These are phyloP conservation scores for Galago senegalensis DNA, from an alignment of 2,797 vertebrate species.

Conservation along the genomic window DNA sequence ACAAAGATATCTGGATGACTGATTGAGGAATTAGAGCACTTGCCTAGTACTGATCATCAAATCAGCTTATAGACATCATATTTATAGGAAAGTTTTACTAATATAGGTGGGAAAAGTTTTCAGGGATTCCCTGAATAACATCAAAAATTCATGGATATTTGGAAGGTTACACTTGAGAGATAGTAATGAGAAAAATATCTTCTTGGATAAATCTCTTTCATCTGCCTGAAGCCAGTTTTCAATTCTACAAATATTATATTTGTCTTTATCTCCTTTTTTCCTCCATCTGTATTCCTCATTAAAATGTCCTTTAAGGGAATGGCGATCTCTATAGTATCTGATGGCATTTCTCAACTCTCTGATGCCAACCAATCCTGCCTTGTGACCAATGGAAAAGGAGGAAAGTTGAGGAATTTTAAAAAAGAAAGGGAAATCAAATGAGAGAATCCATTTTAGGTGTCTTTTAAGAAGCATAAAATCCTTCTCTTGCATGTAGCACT, in stretches of 20 bases:
- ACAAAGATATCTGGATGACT: not conserved
- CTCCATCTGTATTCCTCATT: not conserved
- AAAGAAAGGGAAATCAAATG: not conserved
- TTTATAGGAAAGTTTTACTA: not conserved
- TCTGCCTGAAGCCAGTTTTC: not conserved
- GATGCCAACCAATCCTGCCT: not conserved
- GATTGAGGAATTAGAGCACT: not conserved
- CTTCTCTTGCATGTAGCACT: not conserved
- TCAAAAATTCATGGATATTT: not conserved
- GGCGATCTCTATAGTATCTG: not conserved
- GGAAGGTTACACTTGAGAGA: not conserved
- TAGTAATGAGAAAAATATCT: not conserved
- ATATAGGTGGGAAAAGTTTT: not conserved
- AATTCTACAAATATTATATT: not conserved
- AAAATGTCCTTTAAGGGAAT: not conserved
- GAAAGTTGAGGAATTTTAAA: not conserved
- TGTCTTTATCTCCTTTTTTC: not conserved
- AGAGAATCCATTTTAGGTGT: not conserved
- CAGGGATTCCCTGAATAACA: not conserved
- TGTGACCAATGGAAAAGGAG: not conserved
- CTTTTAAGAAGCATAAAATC: not conserved
- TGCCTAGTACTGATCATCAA: not conserved
- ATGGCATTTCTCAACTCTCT: not conserved
- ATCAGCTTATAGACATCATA: not conserved
- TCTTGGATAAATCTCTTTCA: not conserved